phyloP scores from a whole-genome alignment of 2,888 invertebrate genomes.

The Amblyjoppa fuscipennis region DNA sequence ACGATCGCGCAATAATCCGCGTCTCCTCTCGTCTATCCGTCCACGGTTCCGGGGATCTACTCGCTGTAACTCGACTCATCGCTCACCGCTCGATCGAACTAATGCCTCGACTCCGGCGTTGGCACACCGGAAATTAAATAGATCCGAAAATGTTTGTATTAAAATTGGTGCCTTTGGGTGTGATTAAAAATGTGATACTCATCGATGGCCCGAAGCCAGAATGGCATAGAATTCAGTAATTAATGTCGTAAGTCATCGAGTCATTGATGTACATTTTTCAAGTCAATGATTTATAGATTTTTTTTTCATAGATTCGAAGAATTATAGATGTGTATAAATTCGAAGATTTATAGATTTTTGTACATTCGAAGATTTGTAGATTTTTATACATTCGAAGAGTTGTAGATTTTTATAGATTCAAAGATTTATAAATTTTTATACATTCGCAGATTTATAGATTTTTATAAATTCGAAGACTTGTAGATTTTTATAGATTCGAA shows the following conservation, averaged over 20 bases:
- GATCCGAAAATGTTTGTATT: neutral
- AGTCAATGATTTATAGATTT: no score
- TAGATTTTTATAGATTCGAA: no score
- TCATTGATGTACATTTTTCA: neutral
- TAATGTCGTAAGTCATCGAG: neutral
- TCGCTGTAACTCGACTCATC: neutral
- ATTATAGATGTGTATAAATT: no score
- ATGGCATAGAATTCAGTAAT: neutral
- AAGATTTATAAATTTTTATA: no score
- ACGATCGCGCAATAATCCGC: slow-evolving; percentile 35
- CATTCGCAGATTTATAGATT: no score
- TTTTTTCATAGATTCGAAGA: no score
- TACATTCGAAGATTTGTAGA: no score
- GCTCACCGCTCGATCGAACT: neutral
- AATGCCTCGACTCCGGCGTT: neutral
- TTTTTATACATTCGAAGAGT: no score
- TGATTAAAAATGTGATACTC: neutral
- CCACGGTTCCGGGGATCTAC: slow-evolving; percentile 8
- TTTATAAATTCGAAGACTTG: no score
- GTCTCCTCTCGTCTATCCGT: neutral
- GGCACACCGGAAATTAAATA: neutral
- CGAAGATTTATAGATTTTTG: no score
- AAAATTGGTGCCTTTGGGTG: neutral
- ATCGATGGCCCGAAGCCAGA: neutral
- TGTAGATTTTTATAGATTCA: no score